These are phyloP conservation scores for Aptenodytes patagonicus DNA, from an alignment of 2,113 vertebrate species.

Conservation along the genomic window DNA sequence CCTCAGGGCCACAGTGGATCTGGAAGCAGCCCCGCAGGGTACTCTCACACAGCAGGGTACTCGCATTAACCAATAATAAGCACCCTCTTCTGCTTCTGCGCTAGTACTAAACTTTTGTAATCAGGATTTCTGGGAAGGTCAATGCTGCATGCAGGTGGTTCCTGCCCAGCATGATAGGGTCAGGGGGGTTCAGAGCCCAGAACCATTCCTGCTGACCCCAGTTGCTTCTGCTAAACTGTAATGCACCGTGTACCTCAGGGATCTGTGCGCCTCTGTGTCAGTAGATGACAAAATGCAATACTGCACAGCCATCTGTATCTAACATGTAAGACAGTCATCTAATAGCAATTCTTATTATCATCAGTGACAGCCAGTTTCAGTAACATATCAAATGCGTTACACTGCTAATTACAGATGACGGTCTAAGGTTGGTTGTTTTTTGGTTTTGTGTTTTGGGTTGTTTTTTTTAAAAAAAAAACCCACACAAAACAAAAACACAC, in stretches of 20 bases:
- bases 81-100: background rate
- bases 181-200: background rate
- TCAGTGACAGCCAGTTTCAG: background rate
- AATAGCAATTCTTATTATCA: background rate
- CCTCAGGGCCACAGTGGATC: background rate
- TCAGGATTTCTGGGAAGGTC: background rate
- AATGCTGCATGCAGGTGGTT: background rate
- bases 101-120: background rate
- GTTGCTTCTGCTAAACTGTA: background rate
- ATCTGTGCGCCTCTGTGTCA: background rate
- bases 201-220: background rate
- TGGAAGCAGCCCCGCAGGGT: background rate
- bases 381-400: background rate
- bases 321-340: background rate
- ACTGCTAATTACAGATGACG: background rate
- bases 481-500: background rate
- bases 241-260: rapidly evolving
- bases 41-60: background rate
- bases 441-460: background rate
- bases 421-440: background rate
- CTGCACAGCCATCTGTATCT: background rate
- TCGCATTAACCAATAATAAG: rapidly evolving
- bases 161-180: background rate
- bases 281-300: background rate
- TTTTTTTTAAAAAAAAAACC: background rate